These are phyloP conservation scores for Gnathonemus echidnorhynchus DNA, from an alignment of 2,113 vertebrate species.

Conservation along the genomic window DNA sequence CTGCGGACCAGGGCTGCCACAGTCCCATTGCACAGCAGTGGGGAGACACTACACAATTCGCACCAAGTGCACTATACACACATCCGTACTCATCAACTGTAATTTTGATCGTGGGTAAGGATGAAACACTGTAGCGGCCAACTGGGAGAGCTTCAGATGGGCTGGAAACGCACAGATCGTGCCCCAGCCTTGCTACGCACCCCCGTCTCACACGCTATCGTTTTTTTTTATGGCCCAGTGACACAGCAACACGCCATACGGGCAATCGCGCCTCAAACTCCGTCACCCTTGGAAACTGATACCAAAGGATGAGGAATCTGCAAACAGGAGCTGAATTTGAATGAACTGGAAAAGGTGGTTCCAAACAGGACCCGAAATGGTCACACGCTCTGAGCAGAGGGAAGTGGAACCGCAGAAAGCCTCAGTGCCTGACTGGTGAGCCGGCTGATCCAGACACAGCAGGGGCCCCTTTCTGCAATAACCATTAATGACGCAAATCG, in stretches of 20 bases:
- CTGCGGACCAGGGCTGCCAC: neutral
- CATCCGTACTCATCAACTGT: neutral
- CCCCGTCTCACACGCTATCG: neutral
- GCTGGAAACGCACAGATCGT: neutral
- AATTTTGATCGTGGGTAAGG: neutral
- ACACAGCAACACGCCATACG: neutral
- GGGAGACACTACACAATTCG: neutral
- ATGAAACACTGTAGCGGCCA: neutral
- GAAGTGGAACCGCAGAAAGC: neutral
- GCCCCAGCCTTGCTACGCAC: neutral
- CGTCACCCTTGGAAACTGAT: neutral
- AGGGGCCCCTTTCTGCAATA: neutral
- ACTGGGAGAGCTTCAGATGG: neutral
- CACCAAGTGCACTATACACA: neutral
- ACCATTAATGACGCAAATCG: neutral
- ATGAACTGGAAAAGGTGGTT: neutral
- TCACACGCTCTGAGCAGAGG: neutral
- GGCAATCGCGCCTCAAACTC: neutral
- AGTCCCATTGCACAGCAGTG: neutral
- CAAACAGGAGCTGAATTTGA: neutral
- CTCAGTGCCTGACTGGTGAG: neutral
- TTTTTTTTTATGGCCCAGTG: neutral
- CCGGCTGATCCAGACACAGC: neutral
- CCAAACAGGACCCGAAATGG: too few species aligned
- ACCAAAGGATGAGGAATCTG: neutral